Conservation (phyloP, 2,888 invertebrate species). For the Brachypalpus laphriformis region DNA sequence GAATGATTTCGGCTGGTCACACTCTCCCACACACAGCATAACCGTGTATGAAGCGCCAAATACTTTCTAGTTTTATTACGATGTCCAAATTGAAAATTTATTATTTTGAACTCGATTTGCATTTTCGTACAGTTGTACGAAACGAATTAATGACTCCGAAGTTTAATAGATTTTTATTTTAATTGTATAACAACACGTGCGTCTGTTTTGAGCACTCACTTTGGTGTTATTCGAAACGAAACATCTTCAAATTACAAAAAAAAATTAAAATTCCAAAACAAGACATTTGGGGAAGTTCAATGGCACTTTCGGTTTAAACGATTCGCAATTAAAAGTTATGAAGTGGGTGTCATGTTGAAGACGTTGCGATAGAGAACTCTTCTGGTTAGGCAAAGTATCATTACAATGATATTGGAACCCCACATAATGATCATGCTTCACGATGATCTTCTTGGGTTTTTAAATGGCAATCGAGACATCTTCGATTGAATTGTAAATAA, state of each 20-base stretch:
- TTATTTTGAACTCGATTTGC: not conserved
- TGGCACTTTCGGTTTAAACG: constrained; percentile 13
- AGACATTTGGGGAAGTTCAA: constrained; percentile 9
- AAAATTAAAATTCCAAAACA: not conserved
- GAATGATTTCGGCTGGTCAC: not conserved
- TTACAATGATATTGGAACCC: not conserved
- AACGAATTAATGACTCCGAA: constrained; percentile 20
- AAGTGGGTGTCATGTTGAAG: not conserved
- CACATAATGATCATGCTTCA: not conserved
- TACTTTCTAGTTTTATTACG: not conserved
- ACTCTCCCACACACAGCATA: not conserved
- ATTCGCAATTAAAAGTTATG: not conserved
- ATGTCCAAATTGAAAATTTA: not conserved
- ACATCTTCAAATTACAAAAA: too few relatives aligned
- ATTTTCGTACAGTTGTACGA: not conserved
- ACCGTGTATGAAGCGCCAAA: not conserved
- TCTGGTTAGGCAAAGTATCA: not conserved
- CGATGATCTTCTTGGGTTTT: not conserved
- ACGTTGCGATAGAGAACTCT: not conserved
- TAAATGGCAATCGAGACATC: not conserved
- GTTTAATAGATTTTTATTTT: constrained; percentile 20
- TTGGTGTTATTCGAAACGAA: not conserved
- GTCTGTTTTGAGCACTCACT: not conserved
- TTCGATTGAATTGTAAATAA: not conserved
- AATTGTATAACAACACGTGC: constrained; percentile 28